Percentiles rank a stretch among this genome's conserved stretches.
Evolutionary conservation across 2,113 vertebrate species (phyloP).

Genomic region (Dasyornis broadbenti): DNA sequence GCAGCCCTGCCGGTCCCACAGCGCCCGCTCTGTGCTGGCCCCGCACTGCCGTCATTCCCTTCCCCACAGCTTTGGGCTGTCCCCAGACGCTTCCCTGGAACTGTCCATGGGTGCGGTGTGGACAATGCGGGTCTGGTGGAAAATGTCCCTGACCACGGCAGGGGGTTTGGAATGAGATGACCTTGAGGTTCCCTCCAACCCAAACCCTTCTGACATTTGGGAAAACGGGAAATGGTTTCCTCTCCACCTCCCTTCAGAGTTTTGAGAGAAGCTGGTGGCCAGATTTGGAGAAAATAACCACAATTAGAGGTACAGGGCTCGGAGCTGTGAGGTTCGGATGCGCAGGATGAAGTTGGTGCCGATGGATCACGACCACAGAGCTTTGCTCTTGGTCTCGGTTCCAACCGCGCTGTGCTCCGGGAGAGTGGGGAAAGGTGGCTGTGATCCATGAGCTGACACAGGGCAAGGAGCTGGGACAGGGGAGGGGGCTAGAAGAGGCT

Average conservation of each 20-base stretch:
- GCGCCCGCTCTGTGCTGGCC: too few species aligned
- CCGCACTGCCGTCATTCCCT: too few species aligned
- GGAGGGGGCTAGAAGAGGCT: not conserved
- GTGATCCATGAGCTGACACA: fast-evolving
- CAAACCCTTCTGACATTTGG: not conserved
- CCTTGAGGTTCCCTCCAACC: not conserved
- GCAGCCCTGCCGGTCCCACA: too few species aligned
- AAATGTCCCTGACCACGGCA: not conserved
- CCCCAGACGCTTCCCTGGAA: not conserved
- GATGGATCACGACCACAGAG: not conserved
- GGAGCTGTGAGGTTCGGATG: not conserved
- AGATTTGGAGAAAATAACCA: not conserved
- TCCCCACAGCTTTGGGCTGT: too few species aligned
- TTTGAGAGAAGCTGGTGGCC: not conserved
- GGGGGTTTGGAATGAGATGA: not conserved
- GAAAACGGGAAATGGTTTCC: fast-evolving
- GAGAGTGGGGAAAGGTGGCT: not conserved
- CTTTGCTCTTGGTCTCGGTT: not conserved
- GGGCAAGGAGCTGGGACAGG: not conserved
- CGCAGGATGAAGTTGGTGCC: too few species aligned
- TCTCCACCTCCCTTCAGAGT: not conserved
- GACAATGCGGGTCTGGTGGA: not conserved
- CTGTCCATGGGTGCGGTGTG: not conserved
- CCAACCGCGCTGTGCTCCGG: not conserved
- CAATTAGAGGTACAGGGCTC: not conserved